These are phyloP conservation scores for Notechis scutatus DNA, from an alignment of 2,113 vertebrate genomes.

Conservation along the genomic window DNA sequence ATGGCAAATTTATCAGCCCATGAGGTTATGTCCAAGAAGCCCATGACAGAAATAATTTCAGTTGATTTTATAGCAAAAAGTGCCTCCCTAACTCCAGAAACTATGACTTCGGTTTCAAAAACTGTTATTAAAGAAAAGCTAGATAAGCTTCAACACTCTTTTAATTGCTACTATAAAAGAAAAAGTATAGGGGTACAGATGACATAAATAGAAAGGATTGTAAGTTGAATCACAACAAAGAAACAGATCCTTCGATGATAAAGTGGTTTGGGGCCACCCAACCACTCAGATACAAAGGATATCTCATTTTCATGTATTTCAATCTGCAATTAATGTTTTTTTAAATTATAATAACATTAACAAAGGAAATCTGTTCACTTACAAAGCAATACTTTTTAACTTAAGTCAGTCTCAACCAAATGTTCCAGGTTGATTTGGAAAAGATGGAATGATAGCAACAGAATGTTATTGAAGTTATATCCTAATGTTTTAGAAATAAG, in stretches of 20 bases:
- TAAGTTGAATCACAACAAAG: background rate
- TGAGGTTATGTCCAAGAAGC: background rate
- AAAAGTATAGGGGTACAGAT: background rate
- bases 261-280: background rate
- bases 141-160: background rate
- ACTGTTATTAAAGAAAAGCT: background rate
- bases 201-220: background rate
- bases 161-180: background rate
- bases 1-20: background rate
- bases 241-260: background rate
- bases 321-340: background rate
- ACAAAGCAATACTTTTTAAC: background rate
- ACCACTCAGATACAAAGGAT: background rate
- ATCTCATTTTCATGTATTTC: background rate
- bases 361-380: background rate
- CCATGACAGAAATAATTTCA: background rate
- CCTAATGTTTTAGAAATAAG: background rate
- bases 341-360: background rate
- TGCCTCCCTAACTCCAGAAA: background rate
- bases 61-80: background rate
- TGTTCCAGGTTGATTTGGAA: background rate
- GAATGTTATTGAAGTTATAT: background rate
- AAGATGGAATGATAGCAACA: background rate
- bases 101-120: background rate
- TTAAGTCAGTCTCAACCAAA: background rate